These are phyloP conservation scores for Xyrauchen texanus DNA, from an alignment of 2,113 vertebrate genomes.

Conservation along the genomic window DNA sequence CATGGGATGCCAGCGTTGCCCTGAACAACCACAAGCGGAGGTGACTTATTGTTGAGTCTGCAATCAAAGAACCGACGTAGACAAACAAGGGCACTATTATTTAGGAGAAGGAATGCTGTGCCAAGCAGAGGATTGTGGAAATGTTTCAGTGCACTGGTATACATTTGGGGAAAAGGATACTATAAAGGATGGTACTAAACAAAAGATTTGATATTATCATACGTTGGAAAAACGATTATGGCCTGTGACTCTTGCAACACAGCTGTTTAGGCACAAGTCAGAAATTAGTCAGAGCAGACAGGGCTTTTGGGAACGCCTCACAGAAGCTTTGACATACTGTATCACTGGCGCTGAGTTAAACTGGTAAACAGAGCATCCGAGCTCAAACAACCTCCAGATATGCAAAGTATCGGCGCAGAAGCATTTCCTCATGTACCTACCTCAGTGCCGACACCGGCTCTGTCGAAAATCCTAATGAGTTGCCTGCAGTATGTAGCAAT, in stretches of 20 bases:
- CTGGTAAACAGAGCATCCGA: conserved; percentile 6
- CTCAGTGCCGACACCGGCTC: neutral
- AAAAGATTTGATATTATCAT: neutral
- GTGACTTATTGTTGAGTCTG: conserved; percentile 6
- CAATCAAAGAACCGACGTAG: neutral
- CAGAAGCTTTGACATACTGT: conserved; percentile 27
- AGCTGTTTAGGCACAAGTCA: neutral
- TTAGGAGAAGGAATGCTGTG: neutral
- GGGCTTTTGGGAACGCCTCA: conserved; percentile 39
- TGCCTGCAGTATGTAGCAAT: too few species aligned
- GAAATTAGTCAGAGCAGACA: conserved; percentile 44
- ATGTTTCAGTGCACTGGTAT: conserved; percentile 6
- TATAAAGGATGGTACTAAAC: neutral
- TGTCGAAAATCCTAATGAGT: too few species aligned
- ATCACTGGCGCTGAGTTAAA: conserved; percentile 33
- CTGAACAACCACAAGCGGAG: conserved; percentile 14
- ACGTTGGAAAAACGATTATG: neutral
- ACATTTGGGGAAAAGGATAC: neutral
- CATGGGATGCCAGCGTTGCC: conserved; percentile 10
- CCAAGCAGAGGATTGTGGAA: neutral
- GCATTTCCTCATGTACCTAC: neutral
- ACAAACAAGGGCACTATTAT: conserved; percentile 29
- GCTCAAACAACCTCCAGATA: neutral
- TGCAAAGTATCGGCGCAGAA: neutral
- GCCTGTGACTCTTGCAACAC: too few species aligned